These are phyloP conservation scores for Corvus hawaiiensis DNA, from an alignment of 2,113 vertebrate genomes.

Conservation along the genomic window DNA sequence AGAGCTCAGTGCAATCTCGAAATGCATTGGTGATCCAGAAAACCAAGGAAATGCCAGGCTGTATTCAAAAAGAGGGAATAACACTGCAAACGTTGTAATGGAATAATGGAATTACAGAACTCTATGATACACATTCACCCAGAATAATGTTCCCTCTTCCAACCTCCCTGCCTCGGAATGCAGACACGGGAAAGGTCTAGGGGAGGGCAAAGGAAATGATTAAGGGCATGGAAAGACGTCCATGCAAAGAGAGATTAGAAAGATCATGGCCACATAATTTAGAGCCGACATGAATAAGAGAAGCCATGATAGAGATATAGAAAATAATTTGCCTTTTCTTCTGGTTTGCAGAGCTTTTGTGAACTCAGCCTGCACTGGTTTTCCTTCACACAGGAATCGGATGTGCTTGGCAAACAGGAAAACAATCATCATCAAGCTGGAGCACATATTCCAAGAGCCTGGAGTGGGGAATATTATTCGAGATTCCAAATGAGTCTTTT, in stretches of 20 bases:
- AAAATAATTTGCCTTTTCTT: conserved; percentile 42
- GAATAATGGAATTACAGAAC: conserved; percentile 47
- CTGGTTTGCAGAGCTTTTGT: background rate
- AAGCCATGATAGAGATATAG: conserved; percentile 19
- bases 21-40: background rate
- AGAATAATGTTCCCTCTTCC: background rate
- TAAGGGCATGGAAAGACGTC: conserved; percentile 20
- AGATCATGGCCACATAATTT: conserved; percentile 54
- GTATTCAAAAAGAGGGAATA: background rate
- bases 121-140: conserved; percentile 29
- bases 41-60: background rate
- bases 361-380: background rate
- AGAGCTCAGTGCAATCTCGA: background rate
- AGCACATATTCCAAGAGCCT: background rate
- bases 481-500: background rate
- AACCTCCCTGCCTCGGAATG: background rate
- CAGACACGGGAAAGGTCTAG: conserved; percentile 7
- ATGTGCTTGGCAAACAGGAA: background rate
- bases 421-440: background rate
- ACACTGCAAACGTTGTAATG: background rate
- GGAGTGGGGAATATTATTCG: background rate
- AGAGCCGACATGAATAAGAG: conserved; percentile 26
- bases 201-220: conserved; percentile 53
- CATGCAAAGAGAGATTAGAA: conserved; percentile 55
- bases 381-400: background rate